Evolutionary conservation across 2,888 invertebrate species (phyloP), one percentile per base, ranked within the genome.

Genomic region (Rhagonycha lutea): DNA sequence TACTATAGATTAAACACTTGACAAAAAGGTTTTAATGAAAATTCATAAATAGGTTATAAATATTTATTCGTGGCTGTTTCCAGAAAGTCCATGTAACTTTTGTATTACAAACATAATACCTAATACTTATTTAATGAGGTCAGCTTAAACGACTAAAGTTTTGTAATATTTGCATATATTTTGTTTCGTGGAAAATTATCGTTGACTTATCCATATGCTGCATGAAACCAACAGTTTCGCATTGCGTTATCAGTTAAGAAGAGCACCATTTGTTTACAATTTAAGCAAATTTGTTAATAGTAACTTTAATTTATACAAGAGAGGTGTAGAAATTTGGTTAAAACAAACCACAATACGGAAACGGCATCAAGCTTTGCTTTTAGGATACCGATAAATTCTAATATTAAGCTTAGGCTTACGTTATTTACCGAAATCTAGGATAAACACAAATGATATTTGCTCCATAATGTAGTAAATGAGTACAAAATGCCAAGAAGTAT

Each of bases 111-210:
- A 47, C 62, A 60, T 72, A 68, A 75, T 75, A 63, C 74, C 63
- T 71, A 75, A 71, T 75, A 70, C 72, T 68, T 69, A 72, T 75
- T 75, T 75, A 75, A 75, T 72, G 72, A 72, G 69, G 63, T 69
- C 68, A 69, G 63, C 72, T 75, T 75, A 75, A 75, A 65, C 63
- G 63, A 65, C 24, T 65, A 65, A 65, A 65, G 63, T 65, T 65
- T 65, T 65, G 26, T 26, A 24, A 24, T 65, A 65, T 65, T 65
- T 65, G 63, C 63, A 65, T 65, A 65, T 26, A 65, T 65, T 65
- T 65, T 23, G 24, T 65, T 65, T 26, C 26, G 23, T 26, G 63
- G 24, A 12, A 65, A 65, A 65, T 65, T 65, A 70, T 70, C 63
- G 62, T 23, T 32, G 14, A 32, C 62, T 32, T 18, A 63, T 63